phyloP scores from a whole-genome alignment of 2,888 invertebrate genomes.

The Ditula angustiorana region DNA sequence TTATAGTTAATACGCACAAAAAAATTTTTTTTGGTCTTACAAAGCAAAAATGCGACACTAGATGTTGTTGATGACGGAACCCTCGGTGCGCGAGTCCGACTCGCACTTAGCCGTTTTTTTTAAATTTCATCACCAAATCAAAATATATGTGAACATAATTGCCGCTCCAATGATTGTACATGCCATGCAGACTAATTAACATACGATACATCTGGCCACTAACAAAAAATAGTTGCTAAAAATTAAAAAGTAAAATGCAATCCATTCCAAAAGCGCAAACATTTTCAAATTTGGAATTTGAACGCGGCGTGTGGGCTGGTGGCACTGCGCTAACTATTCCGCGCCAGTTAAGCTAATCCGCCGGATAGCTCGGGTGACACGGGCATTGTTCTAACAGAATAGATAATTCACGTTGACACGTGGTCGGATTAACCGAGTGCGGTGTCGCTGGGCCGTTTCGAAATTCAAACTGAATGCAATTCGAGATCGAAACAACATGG shows the following conservation, averaged over 20 bases:
- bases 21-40: too few species aligned
- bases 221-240: neutral
- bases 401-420: slow-evolving; percentile 41
- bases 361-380: slow-evolving; percentile 28
- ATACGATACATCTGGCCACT: neutral
- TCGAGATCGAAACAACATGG: neutral
- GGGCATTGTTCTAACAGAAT: slow-evolving; percentile 42
- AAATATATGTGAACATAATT: too few species aligned
- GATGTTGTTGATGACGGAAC: too few species aligned
- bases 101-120: too few species aligned
- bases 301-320: slow-evolving; percentile 33
- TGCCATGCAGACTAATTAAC: neutral
- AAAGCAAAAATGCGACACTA: too few species aligned
- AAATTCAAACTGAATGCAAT: slow-evolving; percentile 25
- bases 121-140: too few species aligned
- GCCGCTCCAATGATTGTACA: neutral
- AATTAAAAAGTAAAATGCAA: neutral
- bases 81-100: too few species aligned
- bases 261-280: neutral
- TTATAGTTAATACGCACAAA: too few species aligned
- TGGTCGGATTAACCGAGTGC: slow-evolving; percentile 34
- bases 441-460: slow-evolving; percentile 31
- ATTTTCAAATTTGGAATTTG: slow-evolving; percentile 1
- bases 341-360: slow-evolving; percentile 36
- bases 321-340: slow-evolving; percentile 14